Conservation (phyloP, 2,113 vertebrate species). For the Rattus norvegicus region DNA sequence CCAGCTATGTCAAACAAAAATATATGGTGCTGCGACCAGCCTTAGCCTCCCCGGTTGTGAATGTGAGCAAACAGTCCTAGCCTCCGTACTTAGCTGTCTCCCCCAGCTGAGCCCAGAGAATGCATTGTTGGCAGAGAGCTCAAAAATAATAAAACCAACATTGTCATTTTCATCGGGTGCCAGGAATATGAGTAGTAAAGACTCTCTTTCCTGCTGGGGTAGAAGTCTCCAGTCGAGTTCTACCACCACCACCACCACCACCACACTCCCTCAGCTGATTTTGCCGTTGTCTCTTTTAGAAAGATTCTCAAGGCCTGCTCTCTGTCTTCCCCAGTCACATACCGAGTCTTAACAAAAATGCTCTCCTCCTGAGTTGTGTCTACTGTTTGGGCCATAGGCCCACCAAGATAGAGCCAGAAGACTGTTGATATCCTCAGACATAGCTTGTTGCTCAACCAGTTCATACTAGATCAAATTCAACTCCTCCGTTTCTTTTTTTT, state of each 20-base stretch:
- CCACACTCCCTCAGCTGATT: not conserved
- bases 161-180: not conserved
- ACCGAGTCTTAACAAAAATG: not conserved
- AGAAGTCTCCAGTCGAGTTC: not conserved
- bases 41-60: not conserved
- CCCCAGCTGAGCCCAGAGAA: not conserved
- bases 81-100: not conserved
- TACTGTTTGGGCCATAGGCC: not conserved
- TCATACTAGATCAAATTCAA: not conserved
- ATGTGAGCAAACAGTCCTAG: not conserved
- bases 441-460: not conserved
- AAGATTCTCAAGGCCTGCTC: not conserved
- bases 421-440: not conserved
- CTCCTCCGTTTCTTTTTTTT: no score
- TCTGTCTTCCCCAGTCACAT: not conserved
- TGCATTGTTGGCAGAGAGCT: not conserved
- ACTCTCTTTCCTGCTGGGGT: not conserved
- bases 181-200: not conserved
- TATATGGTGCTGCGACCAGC: not conserved
- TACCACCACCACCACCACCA: no score
- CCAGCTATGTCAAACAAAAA: not conserved
- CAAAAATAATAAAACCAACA: not conserved
- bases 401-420: not conserved
- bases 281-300: not conserved
- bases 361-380: not conserved